Base-by-base conservation (phyloP, 2,113 vertebrate genomes). In the Glaucomys volans region DNA sequence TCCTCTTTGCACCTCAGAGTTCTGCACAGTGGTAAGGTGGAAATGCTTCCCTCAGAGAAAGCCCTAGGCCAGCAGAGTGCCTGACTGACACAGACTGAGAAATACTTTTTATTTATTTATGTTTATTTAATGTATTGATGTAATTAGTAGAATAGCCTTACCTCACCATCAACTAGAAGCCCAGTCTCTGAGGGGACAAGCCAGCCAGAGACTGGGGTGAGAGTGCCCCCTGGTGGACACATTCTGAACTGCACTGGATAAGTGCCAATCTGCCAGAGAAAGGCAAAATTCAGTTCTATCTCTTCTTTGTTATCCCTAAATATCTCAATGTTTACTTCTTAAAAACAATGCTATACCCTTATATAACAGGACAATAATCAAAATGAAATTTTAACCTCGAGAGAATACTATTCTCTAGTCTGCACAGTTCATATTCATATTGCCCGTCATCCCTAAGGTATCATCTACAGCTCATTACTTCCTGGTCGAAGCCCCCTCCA, bases 151-250 rank as follows among this genome's bases (percentile, higher is more conserved):
- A 74, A 40, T 12, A 74, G 4, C 50, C 44, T 69, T 72, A 47
- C 32, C 57, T 50, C 75, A 47, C 59, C 30, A 57, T 52, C 40
- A 37, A 86, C 17, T 54, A 26, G n/a, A 42, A 54, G 26, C 24
- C 11, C 52, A 2, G 0, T 75, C n/a, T 83, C 47, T 2, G 1
- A 42, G 16, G 10, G 50, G 8, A 40, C 44, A 7, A 75, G 44
- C 35, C 52, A 18, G 3, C 0, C 8, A 72, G 44, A 80, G 9
- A 30, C 44, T 93, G 62, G 35, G 32, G 1, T 8, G n/a, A 81
- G 7, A 35, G 42, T 52, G 52, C 54, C 94, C 75, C 35, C 95
- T 96, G 59, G 83, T 96, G 97, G 97, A 17, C 12, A 67, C 0
- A n/a, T 26, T 71, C 11, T 62, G 24, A 52, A 90, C 26, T 80